Evolutionary conservation across 2,888 invertebrate species (phyloP), one percentile per base, ranked within the genome.

Genomic region (Volucella inanis): DNA sequence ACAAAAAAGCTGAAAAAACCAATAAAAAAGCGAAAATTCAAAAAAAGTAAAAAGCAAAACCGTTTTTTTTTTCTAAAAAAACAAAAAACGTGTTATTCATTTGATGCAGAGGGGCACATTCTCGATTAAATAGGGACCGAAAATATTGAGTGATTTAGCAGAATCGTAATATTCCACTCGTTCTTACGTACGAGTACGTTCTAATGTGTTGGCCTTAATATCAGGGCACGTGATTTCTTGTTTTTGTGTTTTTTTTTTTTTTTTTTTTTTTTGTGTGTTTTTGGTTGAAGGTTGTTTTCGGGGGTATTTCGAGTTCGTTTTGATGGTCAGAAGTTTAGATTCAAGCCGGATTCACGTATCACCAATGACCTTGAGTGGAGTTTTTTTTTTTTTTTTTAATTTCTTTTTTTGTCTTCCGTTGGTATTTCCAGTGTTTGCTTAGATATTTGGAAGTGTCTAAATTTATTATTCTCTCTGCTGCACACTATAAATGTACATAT

Each of bases 181-280:
- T 49, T 67, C 74, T 78, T 83, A 78, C 55, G 31, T 6, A 0
- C 1, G 31, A 50, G 31, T 31, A 4, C 6, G 31, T 31, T 31
- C 31, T 31, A 31, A 31, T 57, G 68, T 68, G 72, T 22, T 77
- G 59, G 61, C 82, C 67, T 82, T 72, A 67, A 75, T 84, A 75
- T 71, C 1, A 6, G 59, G 75, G 55, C 84, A 84, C 84, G 84
- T 84, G 84, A 80, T 80, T 84, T 49, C 70, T 43, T 78, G 50
- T 74, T 50, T n/a, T n/a, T 55, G 57, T 64, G 45, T 43, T n/a
- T 1, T 41, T 22, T 22, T 22, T 22, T 2, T 22, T 22, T 22
- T 22, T 22, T 22, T 22, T 22, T 2, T 22, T 2, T 22, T 31
- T 31, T 31, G 4, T 31, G 31, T 39, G 39, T 8, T 18, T 39